These are phyloP conservation scores for Rhagoletis pomonella DNA, from an alignment of 1,140 invertebrate species.

Conservation along the genomic window DNA sequence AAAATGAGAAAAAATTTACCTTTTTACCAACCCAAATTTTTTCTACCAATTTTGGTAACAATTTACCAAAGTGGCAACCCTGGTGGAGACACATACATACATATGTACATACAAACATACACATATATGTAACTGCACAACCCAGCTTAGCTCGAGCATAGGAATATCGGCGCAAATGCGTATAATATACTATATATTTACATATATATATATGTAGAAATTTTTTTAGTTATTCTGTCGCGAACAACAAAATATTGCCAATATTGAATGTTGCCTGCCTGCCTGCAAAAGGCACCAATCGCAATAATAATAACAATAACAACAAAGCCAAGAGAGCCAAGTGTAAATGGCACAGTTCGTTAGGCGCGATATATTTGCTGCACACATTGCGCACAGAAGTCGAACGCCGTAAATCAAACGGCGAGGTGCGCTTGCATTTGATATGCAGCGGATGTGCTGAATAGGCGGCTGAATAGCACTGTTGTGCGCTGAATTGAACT, in stretches of 20 bases:
- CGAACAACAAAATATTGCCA: not conserved
- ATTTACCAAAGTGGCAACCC: too few species aligned
- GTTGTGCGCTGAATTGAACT: not conserved
- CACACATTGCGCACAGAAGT: constrained; percentile 5
- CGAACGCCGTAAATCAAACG: constrained; percentile 33
- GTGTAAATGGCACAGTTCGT: constrained; percentile 74
- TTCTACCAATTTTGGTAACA: too few species aligned
- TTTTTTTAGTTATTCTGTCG: too few species aligned
- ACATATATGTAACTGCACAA: not conserved
- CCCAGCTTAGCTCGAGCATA: not conserved
- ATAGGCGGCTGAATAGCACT: constrained; percentile 1
- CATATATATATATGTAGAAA: too few species aligned
- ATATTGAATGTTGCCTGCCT: constrained; percentile 24
- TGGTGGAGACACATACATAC: not conserved
- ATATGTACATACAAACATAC: not conserved
- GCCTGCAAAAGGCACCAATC: constrained; percentile 22
- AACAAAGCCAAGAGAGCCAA: constrained; percentile 58
- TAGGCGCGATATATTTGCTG: constrained; percentile 61
- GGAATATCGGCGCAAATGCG: not conserved
- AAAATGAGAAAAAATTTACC: too few species aligned
- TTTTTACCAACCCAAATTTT: too few species aligned
- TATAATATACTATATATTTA: too few species aligned
- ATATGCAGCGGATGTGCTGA: constrained; percentile 12
- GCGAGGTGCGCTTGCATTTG: not conserved
- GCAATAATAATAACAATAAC: constrained; percentile 59